A percentile compares a stretch with the other conserved stretches of the same genome.
phyloP scores from a whole-genome alignment of 2,797 vertebrate genomes.

The Buceros bicornis region DNA sequence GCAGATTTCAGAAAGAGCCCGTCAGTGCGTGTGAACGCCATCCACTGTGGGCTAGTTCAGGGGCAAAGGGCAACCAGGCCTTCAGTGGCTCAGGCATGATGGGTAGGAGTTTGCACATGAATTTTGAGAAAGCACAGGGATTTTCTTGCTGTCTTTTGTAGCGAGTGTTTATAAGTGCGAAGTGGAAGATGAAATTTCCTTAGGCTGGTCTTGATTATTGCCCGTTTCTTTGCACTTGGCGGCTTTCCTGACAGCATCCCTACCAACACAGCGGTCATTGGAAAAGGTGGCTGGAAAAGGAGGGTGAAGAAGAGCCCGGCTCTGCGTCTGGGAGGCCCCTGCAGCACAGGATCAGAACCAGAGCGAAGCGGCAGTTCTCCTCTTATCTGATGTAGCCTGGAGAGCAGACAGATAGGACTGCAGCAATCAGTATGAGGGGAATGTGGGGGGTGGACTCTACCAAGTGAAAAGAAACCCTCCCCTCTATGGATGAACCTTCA shows the following conservation, averaged over 20 bases:
- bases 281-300: neutral
- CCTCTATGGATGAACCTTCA: conserved; percentile 58
- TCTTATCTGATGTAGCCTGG: conserved; percentile 75
- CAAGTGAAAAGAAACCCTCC: conserved; percentile 60
- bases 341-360: neutral
- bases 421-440: conserved; percentile 63
- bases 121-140: neutral
- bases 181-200: conserved; percentile 11
- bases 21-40: neutral
- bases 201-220: neutral
- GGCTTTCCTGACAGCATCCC: neutral
- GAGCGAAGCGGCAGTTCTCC: neutral
- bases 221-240: neutral
- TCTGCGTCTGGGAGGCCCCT: neutral
- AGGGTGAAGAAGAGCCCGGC: neutral
- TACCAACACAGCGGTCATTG: neutral
- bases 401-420: conserved; percentile 70
- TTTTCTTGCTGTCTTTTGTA: neutral
- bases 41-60: neutral
- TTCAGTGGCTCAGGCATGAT: neutral
- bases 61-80: neutral
- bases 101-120: neutral
- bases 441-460: conserved; percentile 70
- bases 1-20: neutral
- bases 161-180: neutral